phyloP scores from a whole-genome alignment of 2,888 invertebrate genomes.

The Drosophila lutescens region DNA sequence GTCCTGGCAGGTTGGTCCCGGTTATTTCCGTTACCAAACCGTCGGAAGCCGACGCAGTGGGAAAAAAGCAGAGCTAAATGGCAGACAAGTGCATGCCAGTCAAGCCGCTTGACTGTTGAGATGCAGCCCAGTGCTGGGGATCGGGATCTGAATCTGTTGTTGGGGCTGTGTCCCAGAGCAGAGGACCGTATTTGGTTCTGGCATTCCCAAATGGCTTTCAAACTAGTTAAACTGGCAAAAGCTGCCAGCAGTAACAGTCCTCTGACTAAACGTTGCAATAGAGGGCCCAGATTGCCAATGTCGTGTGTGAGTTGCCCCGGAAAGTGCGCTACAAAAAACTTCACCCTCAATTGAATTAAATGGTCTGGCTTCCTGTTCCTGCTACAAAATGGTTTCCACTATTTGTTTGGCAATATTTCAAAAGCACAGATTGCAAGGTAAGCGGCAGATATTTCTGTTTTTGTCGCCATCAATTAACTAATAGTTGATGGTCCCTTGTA shows the following conservation, averaged over 20 bases:
- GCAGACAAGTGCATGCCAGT: slow-evolving; percentile 47
- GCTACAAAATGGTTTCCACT: background rate
- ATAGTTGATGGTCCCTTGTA: background rate
- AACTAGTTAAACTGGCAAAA: slow-evolving; percentile 43
- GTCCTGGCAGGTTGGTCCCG: slow-evolving; percentile 17
- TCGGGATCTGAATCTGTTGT: slow-evolving; percentile 7
- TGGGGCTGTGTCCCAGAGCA: background rate
- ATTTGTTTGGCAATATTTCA: background rate
- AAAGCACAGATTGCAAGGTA: background rate
- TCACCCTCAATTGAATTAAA: slow-evolving; percentile 25
- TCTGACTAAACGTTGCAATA: slow-evolving; percentile 3
- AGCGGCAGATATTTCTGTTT: background rate
- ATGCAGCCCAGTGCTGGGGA: slow-evolving; percentile 5
- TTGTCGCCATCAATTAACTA: background rate
- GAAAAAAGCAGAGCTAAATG: slow-evolving; percentile 34
- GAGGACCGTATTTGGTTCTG: slow-evolving; percentile 20
- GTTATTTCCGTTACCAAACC: slow-evolving; percentile 9
- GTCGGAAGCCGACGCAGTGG: slow-evolving; percentile 2
- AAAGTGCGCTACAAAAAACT: slow-evolving; percentile 4
- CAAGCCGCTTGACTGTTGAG: slow-evolving; percentile 31
- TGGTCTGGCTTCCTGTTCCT: background rate
- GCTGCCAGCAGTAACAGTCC: slow-evolving; percentile 8
- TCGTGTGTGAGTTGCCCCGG: slow-evolving; percentile 5
- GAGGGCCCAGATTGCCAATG: background rate
- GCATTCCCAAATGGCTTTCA: slow-evolving; percentile 44